Conservation (phyloP, 2,797 vertebrate genomes). For the Chiroxiphia lanceolata region DNA sequence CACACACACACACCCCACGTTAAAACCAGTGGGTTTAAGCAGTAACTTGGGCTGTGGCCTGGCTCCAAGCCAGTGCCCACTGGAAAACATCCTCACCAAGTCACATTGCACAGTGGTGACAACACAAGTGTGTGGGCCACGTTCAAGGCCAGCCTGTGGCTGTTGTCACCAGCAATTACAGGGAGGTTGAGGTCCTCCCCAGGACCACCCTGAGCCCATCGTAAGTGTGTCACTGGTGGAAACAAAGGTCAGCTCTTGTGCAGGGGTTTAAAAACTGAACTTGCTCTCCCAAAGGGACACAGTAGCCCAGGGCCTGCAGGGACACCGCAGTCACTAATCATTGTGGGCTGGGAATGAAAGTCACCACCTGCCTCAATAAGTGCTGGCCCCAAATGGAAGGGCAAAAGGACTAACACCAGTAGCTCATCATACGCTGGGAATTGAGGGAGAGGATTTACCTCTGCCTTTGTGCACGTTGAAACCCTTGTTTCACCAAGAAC, state of each 20-base stretch:
- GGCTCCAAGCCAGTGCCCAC: not conserved
- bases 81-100: not conserved
- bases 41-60: not conserved
- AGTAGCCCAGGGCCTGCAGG: not conserved
- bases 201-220: not conserved
- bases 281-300: not conserved
- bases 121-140: not conserved
- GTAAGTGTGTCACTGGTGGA: not conserved
- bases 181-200: not conserved
- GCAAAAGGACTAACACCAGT: not conserved
- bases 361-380: not conserved
- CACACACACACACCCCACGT: too few relatives aligned
- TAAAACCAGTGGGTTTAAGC: not conserved
- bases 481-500: not conserved
- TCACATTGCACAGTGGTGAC: not conserved
- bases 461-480: not conserved
- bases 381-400: not conserved
- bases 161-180: not conserved
- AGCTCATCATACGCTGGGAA: fast-evolving
- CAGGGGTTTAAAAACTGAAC: not conserved
- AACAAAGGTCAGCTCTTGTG: not conserved
- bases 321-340: not conserved
- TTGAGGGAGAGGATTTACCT: not conserved
- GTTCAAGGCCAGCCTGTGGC: not conserved
- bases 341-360: not conserved